Percentiles rank a stretch among this genome's conserved stretches.
Conservation (phyloP, 2,113 vertebrate species). For the Pitta sordida region DNA sequence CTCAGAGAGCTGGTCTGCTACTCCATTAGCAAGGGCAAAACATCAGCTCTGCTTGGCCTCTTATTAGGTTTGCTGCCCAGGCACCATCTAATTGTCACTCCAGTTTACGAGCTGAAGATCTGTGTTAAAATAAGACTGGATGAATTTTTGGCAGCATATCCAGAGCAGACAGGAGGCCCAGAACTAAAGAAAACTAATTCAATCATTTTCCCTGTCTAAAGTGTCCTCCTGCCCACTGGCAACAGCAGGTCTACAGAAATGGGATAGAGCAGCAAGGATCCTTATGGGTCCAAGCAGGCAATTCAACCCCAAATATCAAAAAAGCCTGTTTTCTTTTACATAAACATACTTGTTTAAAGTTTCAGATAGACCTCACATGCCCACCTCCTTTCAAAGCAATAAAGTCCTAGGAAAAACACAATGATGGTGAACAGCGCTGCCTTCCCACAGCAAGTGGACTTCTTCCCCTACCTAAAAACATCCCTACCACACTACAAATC, state of each 20-base stretch:
- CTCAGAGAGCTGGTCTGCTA: not conserved
- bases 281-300: fast-evolving
- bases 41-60: not conserved
- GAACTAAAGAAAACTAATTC: not conserved
- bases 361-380: not conserved
- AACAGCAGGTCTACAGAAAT: not conserved
- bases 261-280: not conserved
- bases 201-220: not conserved
- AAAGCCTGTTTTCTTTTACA: not conserved
- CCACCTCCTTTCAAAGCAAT: not conserved
- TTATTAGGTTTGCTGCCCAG: not conserved
- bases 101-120: not conserved
- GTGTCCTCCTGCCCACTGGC: not conserved
- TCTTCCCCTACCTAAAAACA: not conserved
- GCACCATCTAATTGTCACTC: slow-evolving; percentile 33
- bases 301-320: not conserved
- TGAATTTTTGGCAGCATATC: not conserved
- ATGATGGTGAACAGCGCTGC: not conserved
- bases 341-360: not conserved
- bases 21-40: not conserved
- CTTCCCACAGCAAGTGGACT: not conserved
- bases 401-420: not conserved
- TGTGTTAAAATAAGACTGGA: not conserved
- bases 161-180: not conserved
- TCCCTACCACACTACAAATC: not conserved